Evolutionary conservation across 2,888 invertebrate species (phyloP).

Genomic region (Malthinus flaveolus): DNA sequence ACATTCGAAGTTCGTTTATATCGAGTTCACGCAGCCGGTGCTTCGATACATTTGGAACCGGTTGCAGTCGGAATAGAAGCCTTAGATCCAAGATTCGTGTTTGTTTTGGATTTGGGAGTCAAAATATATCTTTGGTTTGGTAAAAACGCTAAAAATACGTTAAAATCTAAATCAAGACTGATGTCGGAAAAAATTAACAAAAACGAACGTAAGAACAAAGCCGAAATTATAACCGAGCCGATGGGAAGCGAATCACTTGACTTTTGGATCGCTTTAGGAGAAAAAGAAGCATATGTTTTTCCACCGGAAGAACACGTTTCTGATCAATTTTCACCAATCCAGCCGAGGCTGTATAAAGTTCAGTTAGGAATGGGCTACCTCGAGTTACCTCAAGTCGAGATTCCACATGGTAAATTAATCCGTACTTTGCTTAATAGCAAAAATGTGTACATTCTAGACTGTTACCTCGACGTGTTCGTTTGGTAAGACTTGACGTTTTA

Average conservation of each 20-base stretch:
- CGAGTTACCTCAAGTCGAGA: constrained; percentile 91
- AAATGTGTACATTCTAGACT: constrained; percentile 96
- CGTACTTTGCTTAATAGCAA: constrained; percentile 82
- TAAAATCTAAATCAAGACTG: constrained; percentile 85
- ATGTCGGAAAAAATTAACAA: constrained; percentile 99
- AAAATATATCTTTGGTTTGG: constrained; percentile 92
- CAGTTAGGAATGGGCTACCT: constrained; percentile 98
- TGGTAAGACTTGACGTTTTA: constrained; percentile 65
- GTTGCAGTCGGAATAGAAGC: constrained; percentile 72
- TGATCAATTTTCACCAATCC: constrained; percentile 64
- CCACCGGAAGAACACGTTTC: constrained; percentile 68
- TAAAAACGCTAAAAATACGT: constrained; percentile 81
- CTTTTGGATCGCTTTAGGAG: constrained; percentile 80
- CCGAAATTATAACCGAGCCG: constrained; percentile 83
- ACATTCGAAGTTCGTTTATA: constrained; percentile 83
- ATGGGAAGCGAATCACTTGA: constrained; percentile 82
- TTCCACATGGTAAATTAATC: constrained; percentile 74
- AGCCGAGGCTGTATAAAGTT: constrained; percentile 88
- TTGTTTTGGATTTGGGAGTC: constrained; percentile 84
- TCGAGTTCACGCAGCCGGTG: constrained; percentile 86
- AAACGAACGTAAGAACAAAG: constrained; percentile 94
- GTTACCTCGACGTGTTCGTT: constrained; percentile 90
- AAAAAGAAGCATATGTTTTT: constrained; percentile 59
- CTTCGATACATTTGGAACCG: constrained; percentile 86
- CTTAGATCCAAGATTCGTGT: constrained; percentile 90